These are phyloP conservation scores for Eristalis tenax DNA, from an alignment of 2,888 invertebrate species.

Conservation along the genomic window DNA sequence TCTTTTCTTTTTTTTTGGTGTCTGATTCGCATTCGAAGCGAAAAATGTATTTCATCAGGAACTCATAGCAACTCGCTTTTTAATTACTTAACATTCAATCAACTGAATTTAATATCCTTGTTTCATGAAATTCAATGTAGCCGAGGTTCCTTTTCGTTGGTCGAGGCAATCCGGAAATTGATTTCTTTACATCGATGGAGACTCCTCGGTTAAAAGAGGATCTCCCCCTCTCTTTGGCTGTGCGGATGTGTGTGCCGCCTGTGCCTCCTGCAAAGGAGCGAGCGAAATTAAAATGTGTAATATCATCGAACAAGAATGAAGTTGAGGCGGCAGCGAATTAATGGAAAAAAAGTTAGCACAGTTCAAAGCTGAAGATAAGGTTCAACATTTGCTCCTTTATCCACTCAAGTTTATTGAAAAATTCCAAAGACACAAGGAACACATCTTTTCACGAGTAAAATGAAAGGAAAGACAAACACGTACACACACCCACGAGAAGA, in stretches of 20 bases:
- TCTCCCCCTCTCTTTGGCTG: neutral
- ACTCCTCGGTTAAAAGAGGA: neutral
- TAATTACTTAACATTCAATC: constrained; percentile 23
- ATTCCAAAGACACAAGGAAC: constrained; percentile 33
- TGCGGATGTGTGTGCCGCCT: neutral
- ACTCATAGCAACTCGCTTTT: neutral
- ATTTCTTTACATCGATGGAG: constrained; percentile 1
- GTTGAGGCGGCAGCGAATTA: neutral
- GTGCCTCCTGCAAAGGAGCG: neutral
- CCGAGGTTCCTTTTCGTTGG: neutral
- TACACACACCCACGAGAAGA: neutral
- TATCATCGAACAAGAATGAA: neutral
- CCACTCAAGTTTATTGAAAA: constrained; percentile 51
- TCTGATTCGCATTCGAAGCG: neutral
- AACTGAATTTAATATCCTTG: constrained; percentile 22
- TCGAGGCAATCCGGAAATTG: constrained; percentile 30
- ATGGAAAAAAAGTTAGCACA: neutral
- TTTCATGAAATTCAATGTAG: constrained; percentile 13
- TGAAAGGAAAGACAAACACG: neutral
- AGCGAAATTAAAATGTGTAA: constrained; percentile 3
- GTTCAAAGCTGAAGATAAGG: neutral
- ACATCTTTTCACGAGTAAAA: constrained; percentile 11
- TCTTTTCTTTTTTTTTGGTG: too few species aligned
- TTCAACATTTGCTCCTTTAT: constrained; percentile 32
- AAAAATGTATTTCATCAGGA: neutral